A percentile compares a stretch with the other conserved stretches of the same genome.
Evolutionary conservation across 1,140 invertebrate species (phyloP).

Genomic region (Drosophila serrata): DNA sequence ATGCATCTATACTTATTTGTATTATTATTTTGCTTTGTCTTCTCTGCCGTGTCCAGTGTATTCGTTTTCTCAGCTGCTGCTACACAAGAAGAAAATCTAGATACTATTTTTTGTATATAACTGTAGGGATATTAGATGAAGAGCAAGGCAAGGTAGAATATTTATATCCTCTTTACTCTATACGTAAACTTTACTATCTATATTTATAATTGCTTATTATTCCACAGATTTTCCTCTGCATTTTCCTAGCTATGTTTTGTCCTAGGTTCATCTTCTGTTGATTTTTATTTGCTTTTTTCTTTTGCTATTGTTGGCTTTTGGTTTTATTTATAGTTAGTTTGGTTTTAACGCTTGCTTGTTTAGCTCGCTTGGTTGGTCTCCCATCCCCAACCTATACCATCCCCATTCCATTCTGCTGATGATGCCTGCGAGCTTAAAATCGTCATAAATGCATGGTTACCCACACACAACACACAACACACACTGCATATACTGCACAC

Average conservation of each 20-base stretch:
- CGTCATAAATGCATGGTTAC: conserved; percentile 81
- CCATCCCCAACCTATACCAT: not conserved
- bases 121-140: too few species aligned
- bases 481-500: not conserved
- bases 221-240: not conserved
- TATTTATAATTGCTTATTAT: not conserved
- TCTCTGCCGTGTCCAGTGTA: conserved; percentile 22
- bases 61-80: conserved; percentile 40
- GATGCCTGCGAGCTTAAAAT: conserved; percentile 76
- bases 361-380: conserved; percentile 31
- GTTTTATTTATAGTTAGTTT: conserved; percentile 82
- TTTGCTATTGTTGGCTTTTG: conserved; percentile 69
- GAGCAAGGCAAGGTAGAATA: too few species aligned
- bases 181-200: too few species aligned
- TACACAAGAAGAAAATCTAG: conserved; percentile 2
- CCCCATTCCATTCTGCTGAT: conserved; percentile 48
- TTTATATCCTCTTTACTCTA: too few species aligned
- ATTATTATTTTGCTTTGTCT: conserved; percentile 81
- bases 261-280: conserved; percentile 22
- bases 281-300: conserved; percentile 20
- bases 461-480: conserved; percentile 41
- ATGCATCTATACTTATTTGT: conserved; percentile 83
- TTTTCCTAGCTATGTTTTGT: not conserved
- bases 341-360: conserved; percentile 68
- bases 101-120: not conserved